A percentile compares a stretch with the other conserved stretches of the same genome.
These are phyloP conservation scores for Drosophila parthenogenetica DNA, from an alignment of 2,888 invertebrate genomes.

Conservation along the genomic window DNA sequence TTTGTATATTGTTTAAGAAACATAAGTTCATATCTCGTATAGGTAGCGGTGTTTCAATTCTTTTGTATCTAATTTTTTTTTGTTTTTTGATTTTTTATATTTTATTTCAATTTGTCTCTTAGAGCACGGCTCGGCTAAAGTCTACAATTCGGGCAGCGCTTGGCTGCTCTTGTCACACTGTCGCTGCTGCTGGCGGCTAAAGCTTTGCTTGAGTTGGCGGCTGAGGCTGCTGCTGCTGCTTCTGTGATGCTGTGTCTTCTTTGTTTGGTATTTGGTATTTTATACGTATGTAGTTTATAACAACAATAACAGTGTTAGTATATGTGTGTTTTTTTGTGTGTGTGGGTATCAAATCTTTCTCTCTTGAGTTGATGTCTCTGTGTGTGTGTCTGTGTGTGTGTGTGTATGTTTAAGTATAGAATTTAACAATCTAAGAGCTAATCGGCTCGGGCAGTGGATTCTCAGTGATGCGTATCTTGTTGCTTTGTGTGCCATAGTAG, in stretches of 20 bases:
- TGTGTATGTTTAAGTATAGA: conserved; percentile 32
- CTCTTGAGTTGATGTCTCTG: conserved; percentile 49
- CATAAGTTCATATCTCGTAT: conserved; percentile 50
- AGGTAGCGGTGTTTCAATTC: conserved; percentile 58
- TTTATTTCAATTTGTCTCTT: conserved; percentile 54
- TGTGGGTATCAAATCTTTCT: conserved; percentile 36
- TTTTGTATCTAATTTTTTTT: conserved; percentile 1
- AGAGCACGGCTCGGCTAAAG: conserved; percentile 74
- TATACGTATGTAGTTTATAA: conserved; percentile 58
- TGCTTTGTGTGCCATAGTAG: conserved; percentile 80
- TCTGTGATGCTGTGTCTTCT: conserved; percentile 12
- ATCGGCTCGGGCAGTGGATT: conserved; percentile 85
- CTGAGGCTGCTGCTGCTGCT: conserved; percentile 52
- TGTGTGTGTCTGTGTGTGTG: conserved; percentile 43
- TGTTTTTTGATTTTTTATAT: conserved; percentile 1
- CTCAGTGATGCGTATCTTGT: conserved; percentile 85
- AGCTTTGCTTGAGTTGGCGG: conserved; percentile 75
- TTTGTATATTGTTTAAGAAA: conserved; percentile 56
- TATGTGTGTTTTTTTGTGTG: conserved; percentile 45
- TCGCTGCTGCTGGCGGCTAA: conserved; percentile 48
- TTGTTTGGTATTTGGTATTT: conserved; percentile 49
- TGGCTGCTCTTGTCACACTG: conserved; percentile 61
- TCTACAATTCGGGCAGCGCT: conserved; percentile 63
- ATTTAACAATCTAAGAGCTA: conserved; percentile 82
- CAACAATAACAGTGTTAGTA: conserved; percentile 74